Conservation (phyloP, 2,113 vertebrate genomes). For the Promerops cafer region DNA sequence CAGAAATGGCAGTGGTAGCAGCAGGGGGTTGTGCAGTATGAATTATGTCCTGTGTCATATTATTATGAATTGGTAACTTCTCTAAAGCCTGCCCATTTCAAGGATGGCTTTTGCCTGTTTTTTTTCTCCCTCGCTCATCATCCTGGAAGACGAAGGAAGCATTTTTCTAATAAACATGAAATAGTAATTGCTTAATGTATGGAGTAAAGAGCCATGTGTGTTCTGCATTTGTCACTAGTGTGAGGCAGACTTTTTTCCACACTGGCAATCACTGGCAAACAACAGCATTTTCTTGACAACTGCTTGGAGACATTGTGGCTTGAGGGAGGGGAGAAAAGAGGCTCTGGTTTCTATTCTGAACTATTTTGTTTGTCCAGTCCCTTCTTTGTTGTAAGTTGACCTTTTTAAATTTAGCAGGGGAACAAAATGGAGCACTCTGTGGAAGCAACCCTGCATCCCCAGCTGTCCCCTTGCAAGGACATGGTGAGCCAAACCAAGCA, state of each 20-base stretch:
- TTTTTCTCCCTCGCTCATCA: rapidly evolving
- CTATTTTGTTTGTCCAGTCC: neutral
- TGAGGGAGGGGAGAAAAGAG: neutral
- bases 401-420: neutral
- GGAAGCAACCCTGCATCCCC: neutral
- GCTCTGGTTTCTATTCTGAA: neutral
- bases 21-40: neutral
- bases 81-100: neutral
- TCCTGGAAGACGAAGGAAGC: neutral
- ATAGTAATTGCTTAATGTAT: neutral
- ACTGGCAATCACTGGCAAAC: neutral
- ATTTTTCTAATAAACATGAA: neutral
- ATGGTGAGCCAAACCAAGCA: neutral
- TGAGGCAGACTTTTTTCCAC: neutral
- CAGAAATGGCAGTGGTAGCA: neutral
- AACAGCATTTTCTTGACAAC: neutral
- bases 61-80: neutral
- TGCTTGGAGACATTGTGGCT: neutral
- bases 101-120: neutral
- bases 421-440: neutral
- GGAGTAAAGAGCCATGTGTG: neutral
- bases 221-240: rapidly evolving
- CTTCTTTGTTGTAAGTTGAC: neutral
- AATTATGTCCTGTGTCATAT: neutral
- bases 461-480: neutral